A percentile compares a stretch with the other conserved stretches of the same genome.
Conservation (phyloP, 2,888 invertebrate genomes). For the Oxycera nigricornis region DNA sequence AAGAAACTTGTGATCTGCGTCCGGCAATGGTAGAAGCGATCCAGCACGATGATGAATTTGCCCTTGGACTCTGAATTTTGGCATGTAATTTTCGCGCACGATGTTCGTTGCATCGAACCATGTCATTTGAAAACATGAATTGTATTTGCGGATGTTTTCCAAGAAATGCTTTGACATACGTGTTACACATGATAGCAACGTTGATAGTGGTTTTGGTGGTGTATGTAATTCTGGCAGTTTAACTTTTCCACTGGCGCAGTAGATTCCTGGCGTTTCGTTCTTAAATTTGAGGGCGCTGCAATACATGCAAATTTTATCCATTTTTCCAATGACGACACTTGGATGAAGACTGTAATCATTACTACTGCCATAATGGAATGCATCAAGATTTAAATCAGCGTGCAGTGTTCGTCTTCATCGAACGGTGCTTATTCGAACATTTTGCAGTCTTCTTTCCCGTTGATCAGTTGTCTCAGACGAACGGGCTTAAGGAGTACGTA, state of each 20-base stretch:
- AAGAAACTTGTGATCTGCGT: slow-evolving; percentile 48
- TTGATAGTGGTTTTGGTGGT: slow-evolving; percentile 56
- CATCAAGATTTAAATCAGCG: slow-evolving; percentile 42
- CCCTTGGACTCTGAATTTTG: slow-evolving; percentile 45
- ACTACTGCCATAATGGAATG: slow-evolving; percentile 52
- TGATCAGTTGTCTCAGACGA: slow-evolving; percentile 26
- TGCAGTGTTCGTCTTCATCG: slow-evolving; percentile 34
- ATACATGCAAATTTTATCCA: slow-evolving; percentile 54
- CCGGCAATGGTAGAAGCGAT: slow-evolving; percentile 38
- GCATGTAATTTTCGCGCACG: slow-evolving; percentile 46
- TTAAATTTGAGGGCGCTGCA: slow-evolving; percentile 55
- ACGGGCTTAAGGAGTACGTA: neutral
- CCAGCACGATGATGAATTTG: slow-evolving; percentile 49
- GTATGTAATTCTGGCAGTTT: slow-evolving; percentile 54
- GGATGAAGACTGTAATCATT: slow-evolving; percentile 52
- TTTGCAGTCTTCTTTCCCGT: slow-evolving; percentile 30
- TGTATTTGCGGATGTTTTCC: slow-evolving; percentile 49
- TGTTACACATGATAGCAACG: slow-evolving; percentile 50
- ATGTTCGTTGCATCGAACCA: slow-evolving; percentile 50
- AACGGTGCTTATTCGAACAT: too few species aligned
- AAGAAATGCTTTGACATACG: slow-evolving; percentile 48
- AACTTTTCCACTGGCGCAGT: slow-evolving; percentile 60
- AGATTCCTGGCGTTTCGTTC: slow-evolving; percentile 57
- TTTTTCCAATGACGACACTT: slow-evolving; percentile 53
- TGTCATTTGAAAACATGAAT: too few species aligned